Percentiles rank a stretch among this genome's conserved stretches.
phyloP scores from a whole-genome alignment of 1,140 invertebrate species.

The Meloidogyne floridensis region DNA sequence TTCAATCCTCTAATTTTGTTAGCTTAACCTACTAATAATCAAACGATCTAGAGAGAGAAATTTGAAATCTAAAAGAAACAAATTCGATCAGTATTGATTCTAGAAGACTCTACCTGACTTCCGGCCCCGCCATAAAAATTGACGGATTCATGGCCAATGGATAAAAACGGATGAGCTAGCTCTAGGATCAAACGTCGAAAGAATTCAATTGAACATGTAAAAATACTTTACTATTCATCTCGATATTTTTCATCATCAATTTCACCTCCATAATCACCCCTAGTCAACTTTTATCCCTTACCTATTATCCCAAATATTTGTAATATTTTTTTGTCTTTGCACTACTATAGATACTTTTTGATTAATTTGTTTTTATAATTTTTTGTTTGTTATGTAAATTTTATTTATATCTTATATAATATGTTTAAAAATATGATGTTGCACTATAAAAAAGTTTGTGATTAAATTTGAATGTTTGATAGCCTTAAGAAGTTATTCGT shows the following conservation, averaged over 20 bases:
- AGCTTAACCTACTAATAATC: too few relatives aligned
- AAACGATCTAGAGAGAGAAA: too few relatives aligned
- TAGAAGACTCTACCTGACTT: slow-evolving; percentile 15
- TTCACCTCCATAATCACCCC: too few relatives aligned
- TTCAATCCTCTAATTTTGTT: too few relatives aligned
- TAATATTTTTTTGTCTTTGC: neutral
- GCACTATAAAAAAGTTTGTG: too few relatives aligned
- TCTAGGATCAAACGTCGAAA: slow-evolving; percentile 31
- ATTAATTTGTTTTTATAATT: neutral
- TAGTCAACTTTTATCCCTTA: too few relatives aligned
- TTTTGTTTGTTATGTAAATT: neutral
- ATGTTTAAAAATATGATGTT: neutral
- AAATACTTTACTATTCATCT: neutral
- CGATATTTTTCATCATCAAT: neutral
- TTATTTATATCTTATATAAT: neutral
- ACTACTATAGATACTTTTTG: too few relatives aligned
- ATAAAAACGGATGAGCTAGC: slow-evolving; percentile 8
- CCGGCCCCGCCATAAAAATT: slow-evolving; percentile 19
- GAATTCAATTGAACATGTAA: neutral
- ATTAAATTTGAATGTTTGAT: too few relatives aligned
- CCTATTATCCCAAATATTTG: neutral
- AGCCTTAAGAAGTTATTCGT: too few relatives aligned
- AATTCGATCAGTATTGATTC: slow-evolving; percentile 4
- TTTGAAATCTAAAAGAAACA: neutral
- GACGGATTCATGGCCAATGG: slow-evolving; percentile 28